Evolutionary conservation across 2,888 invertebrate genomes (phyloP).

Genomic region (Idaea aversata): DNA sequence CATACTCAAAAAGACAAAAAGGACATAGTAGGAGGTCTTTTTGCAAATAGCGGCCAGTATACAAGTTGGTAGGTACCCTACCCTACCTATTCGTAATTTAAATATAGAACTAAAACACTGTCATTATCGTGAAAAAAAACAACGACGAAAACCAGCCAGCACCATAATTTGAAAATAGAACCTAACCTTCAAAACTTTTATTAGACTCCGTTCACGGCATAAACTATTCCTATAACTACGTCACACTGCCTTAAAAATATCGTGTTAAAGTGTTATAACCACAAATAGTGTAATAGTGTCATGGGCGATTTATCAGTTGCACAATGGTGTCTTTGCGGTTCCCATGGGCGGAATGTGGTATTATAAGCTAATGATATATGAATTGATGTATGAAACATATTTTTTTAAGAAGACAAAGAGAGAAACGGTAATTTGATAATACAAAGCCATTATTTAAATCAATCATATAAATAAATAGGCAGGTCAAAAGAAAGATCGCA

Average conservation of each 20-base stretch:
- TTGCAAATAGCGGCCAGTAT: no score
- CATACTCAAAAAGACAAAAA: no score
- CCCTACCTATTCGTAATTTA: background rate
- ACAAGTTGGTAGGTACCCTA: no score
- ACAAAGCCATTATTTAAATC: background rate
- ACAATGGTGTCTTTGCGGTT: slow-evolving; percentile 56
- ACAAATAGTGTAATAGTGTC: slow-evolving; percentile 56
- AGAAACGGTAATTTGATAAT: background rate
- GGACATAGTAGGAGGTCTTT: no score
- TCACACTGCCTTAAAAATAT: slow-evolving; percentile 14
- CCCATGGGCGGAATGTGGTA: slow-evolving; percentile 58
- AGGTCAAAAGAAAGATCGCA: no score
- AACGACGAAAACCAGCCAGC: background rate
- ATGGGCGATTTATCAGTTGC: slow-evolving; percentile 65
- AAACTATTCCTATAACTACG: slow-evolving; percentile 3
- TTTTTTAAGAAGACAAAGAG: slow-evolving; percentile 14
- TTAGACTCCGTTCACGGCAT: background rate
- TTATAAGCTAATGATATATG: slow-evolving; percentile 56
- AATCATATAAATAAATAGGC: background rate
- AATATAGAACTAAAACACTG: background rate
- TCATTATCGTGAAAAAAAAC: background rate
- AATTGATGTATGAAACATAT: slow-evolving; percentile 12
- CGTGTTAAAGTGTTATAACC: slow-evolving; percentile 38
- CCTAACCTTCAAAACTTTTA: slow-evolving; percentile 4
- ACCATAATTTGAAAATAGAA: slow-evolving; percentile 1